Percentiles rank a stretch among this genome's conserved stretches.
phyloP scores from a whole-genome alignment of 2,113 vertebrate species.

The Xenopus borealis region DNA sequence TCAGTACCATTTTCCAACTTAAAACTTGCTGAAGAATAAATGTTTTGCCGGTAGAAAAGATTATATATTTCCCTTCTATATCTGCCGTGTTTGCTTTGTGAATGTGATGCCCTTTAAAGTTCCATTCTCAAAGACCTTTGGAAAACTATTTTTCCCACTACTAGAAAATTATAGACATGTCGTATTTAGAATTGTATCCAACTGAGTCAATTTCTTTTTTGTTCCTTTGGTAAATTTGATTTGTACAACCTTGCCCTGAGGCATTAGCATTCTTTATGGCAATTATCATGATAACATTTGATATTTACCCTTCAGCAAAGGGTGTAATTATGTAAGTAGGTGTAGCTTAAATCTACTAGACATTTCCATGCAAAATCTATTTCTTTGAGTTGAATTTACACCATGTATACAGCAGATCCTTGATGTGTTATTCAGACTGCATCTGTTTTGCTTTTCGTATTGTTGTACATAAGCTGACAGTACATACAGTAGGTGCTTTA shows the following conservation, averaged over 20 bases:
- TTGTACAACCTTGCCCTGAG: conserved; percentile 21
- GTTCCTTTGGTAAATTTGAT: conserved; percentile 30
- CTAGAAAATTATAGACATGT: conserved; percentile 41
- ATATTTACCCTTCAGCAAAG: conserved; percentile 35
- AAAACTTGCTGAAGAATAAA: conserved; percentile 14
- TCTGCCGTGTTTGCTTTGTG: conserved; percentile 16
- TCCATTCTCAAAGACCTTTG: conserved; percentile 28
- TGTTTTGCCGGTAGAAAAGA: conserved; percentile 23
- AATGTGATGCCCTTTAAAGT: conserved; percentile 31
- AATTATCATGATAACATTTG: conserved; percentile 39
- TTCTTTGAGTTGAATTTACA: conserved; percentile 16
- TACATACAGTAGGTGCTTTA: too few relatives aligned
- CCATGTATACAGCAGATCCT: background rate
- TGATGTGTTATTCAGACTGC: background rate
- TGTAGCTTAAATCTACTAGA: conserved; percentile 27
- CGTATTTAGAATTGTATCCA: conserved; percentile 29
- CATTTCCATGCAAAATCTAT: conserved; percentile 21
- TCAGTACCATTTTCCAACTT: background rate
- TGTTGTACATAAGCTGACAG: background rate
- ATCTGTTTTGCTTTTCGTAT: background rate
- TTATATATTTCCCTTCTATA: conserved; percentile 24
- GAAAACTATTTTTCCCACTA: conserved; percentile 35
- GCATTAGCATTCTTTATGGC: conserved; percentile 27
- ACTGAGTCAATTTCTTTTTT: conserved; percentile 27
- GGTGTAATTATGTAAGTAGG: conserved; percentile 35